phyloP scores from a whole-genome alignment of 2,797 vertebrate genomes.

The Zalophus californianus region DNA sequence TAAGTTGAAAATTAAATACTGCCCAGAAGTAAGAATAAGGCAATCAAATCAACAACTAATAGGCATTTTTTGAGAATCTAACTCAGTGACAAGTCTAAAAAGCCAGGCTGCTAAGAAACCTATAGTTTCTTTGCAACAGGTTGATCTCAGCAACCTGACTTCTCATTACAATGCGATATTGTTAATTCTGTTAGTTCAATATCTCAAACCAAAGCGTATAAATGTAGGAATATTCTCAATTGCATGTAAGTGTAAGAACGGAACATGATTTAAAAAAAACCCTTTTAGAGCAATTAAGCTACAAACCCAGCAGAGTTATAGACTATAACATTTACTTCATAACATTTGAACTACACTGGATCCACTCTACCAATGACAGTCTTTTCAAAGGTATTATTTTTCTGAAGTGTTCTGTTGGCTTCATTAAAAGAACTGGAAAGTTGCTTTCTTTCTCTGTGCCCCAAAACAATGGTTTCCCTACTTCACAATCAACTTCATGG shows the following conservation, averaged over 20 bases:
- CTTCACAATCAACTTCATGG: not conserved
- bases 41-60: not conserved
- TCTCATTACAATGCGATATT: not conserved
- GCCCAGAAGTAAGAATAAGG: not conserved
- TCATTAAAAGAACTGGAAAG: not conserved
- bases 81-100: not conserved
- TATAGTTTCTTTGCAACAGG: not conserved
- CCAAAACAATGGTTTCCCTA: not conserved
- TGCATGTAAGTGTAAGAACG: not conserved
- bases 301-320: not conserved
- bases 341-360: not conserved
- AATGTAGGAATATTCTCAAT: not conserved
- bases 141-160: not conserved
- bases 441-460: not conserved
- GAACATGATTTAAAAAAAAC: not conserved
- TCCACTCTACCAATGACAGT: not conserved
- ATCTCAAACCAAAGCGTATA: not conserved
- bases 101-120: not conserved
- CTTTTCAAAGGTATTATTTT: not conserved
- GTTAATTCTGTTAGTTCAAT: not conserved
- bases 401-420: not conserved
- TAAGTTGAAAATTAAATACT: not conserved
- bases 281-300: not conserved
- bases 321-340: not conserved
- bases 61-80: not conserved